These are phyloP conservation scores for Tachypleus tridentatus DNA, from an alignment of 1,140 invertebrate species.

Conservation along the genomic window DNA sequence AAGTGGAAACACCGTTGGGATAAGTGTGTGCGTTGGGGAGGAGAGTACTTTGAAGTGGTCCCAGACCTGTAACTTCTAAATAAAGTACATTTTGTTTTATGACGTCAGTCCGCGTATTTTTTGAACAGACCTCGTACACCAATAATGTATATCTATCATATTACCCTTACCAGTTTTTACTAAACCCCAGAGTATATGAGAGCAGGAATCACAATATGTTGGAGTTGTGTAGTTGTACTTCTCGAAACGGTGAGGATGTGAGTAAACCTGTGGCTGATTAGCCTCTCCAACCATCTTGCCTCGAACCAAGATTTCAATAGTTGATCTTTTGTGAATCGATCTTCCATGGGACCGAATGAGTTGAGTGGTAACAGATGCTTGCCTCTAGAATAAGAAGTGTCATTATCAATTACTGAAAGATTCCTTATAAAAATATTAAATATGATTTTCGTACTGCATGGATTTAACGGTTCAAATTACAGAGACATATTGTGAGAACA, in stretches of 20 bases:
- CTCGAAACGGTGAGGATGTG: constrained; percentile 69
- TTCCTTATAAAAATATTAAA: constrained; percentile 8
- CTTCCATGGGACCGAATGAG: constrained; percentile 74
- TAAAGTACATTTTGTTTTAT: too few species aligned
- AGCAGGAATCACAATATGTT: constrained; percentile 81
- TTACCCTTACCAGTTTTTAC: constrained; percentile 48
- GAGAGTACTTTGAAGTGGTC: too few species aligned
- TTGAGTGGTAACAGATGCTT: constrained; percentile 73
- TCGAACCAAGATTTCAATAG: constrained; percentile 74
- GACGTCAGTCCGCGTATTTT: too few species aligned
- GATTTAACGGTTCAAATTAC: too few species aligned
- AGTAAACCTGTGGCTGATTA: constrained; percentile 26
- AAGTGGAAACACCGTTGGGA: too few species aligned
- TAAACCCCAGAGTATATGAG: constrained; percentile 81
- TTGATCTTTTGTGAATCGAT: constrained; percentile 77
- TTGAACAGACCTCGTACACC: too few species aligned
- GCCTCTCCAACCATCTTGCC: constrained; percentile 61
- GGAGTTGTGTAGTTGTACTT: constrained; percentile 79
- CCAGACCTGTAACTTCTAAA: too few species aligned
- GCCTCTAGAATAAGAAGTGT: constrained; percentile 40
- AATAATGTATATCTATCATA: too few species aligned
- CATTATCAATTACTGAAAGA: too few species aligned
- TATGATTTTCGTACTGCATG: background rate
- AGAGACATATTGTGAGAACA: too few species aligned
- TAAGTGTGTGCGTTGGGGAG: too few species aligned